Percentiles rank a stretch among this genome's conserved stretches.
Conservation (phyloP, 2,113 vertebrate species). For the Neomonachus schauinslandi region DNA sequence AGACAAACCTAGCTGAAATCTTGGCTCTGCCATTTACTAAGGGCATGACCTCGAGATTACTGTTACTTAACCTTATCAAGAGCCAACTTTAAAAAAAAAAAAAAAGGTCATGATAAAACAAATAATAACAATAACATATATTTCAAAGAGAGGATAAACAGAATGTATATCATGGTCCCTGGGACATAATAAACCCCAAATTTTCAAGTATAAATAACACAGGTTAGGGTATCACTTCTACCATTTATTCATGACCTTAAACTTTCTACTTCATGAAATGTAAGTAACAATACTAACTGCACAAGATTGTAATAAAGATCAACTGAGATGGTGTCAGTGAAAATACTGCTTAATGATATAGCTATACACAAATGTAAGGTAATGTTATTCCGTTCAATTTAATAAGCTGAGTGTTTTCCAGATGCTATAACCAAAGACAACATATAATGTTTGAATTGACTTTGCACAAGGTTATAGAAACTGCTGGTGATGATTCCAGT, state of each 20-base stretch:
- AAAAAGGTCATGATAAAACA: background rate
- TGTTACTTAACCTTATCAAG: conserved; percentile 34
- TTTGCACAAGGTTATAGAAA: conserved; percentile 23
- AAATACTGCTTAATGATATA: background rate
- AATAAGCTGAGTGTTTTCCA: background rate
- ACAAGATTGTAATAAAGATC: background rate
- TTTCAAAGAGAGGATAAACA: conserved; percentile 20
- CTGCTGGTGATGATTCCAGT: background rate
- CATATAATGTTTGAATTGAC: background rate
- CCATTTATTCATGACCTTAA: conserved; percentile 9
- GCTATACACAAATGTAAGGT: background rate
- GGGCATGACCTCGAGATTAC: conserved; percentile 42
- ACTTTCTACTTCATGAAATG: background rate
- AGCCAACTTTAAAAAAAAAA: background rate
- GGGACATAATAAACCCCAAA: conserved; percentile 23
- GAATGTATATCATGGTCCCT: background rate
- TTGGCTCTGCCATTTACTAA: conserved; percentile 49
- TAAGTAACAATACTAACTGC: conserved; percentile 1
- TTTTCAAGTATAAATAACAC: background rate
- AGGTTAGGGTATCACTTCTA: background rate
- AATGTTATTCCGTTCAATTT: background rate
- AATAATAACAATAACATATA: background rate
- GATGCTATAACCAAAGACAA: conserved; percentile 20
- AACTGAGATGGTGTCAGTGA: background rate
- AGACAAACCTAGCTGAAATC: conserved; percentile 32